Percentiles rank a stretch among this genome's conserved stretches.
phyloP scores from a whole-genome alignment of 2,113 vertebrate genomes.

The Hyla sarda region DNA sequence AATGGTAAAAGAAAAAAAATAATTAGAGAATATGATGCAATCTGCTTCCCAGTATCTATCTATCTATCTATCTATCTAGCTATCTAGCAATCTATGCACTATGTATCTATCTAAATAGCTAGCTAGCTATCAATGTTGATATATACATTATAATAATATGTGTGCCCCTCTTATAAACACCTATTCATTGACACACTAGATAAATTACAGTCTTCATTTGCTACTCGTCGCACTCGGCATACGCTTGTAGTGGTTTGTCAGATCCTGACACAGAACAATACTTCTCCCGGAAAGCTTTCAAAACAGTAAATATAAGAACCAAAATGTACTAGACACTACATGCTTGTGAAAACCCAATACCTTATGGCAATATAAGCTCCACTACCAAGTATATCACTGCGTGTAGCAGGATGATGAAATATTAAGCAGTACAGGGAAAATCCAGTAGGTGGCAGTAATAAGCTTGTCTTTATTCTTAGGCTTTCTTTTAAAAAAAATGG shows the following conservation, averaged over 20 bases:
- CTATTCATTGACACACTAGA: not conserved
- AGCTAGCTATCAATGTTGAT: not conserved
- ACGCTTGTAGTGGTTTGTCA: not conserved
- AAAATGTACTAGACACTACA: conserved; percentile 14
- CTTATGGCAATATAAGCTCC: conserved; percentile 27
- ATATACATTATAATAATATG: not conserved
- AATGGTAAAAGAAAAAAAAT: not conserved
- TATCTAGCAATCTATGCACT: not conserved
- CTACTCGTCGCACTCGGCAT: not conserved
- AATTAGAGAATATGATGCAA: not conserved
- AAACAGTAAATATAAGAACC: not conserved
- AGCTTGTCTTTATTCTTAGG: conserved; percentile 41
- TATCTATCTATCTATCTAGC: not conserved
- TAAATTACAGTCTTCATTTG: not conserved
- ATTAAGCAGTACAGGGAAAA: conserved; percentile 15
- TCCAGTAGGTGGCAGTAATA: conserved; percentile 56
- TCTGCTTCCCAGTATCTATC: not conserved
- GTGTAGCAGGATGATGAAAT: not conserved
- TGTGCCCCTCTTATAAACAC: not conserved
- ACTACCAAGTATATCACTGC: conserved; percentile 17
- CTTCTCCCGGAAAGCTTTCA: not conserved
- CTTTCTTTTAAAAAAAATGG: conserved; percentile 37
- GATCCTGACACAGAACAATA: not conserved
- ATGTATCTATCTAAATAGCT: not conserved
- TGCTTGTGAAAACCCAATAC: conserved; percentile 32